phyloP scores from a whole-genome alignment of 2,797 vertebrate genomes.

The Anomalospiza imberbis region DNA sequence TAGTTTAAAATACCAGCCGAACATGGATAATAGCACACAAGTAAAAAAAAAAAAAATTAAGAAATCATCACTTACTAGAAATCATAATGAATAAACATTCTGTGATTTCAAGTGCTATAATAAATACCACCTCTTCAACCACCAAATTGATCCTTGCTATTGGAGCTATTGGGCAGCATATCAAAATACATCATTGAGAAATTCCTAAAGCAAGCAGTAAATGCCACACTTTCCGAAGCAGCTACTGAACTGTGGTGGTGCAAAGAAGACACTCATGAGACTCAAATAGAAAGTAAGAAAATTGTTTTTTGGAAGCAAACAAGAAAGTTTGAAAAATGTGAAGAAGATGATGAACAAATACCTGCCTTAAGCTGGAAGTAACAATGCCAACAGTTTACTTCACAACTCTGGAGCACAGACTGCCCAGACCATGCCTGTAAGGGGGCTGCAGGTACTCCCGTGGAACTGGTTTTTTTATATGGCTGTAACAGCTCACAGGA shows the following conservation, averaged over 20 bases:
- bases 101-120: not conserved
- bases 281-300: not conserved
- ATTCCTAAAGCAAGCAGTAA: not conserved
- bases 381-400: fast-evolving
- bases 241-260: fast-evolving
- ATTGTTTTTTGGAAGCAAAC: not conserved
- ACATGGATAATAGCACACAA: not conserved
- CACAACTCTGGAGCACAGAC: not conserved
- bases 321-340: not conserved
- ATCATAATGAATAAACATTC: not conserved
- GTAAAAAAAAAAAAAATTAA: not conserved
- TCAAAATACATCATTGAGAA: not conserved
- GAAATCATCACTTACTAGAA: not conserved
- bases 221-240: not conserved
- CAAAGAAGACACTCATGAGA: not conserved
- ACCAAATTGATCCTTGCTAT: not conserved
- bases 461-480: not conserved
- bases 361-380: not conserved
- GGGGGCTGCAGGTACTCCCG: not conserved
- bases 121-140: not conserved
- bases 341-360: not conserved
- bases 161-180: not conserved
- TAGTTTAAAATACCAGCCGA: not conserved
- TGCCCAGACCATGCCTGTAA: not conserved
- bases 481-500: not conserved